phyloP scores from a whole-genome alignment of 2,113 vertebrate species.

The Boleophthalmus pectinirostris region DNA sequence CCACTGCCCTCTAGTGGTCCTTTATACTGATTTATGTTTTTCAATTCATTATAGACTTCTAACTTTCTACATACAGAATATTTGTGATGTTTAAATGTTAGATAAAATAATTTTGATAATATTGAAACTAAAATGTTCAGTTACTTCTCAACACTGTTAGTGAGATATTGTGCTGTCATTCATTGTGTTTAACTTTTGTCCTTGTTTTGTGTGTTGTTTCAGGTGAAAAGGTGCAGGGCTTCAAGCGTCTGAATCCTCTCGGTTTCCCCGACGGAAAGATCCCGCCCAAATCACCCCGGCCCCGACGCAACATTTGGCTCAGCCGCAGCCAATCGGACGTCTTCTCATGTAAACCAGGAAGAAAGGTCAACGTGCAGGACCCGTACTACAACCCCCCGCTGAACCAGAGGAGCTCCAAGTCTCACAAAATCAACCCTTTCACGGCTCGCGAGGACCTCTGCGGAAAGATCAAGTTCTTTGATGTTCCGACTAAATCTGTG shows the following conservation, averaged over 20 bases:
- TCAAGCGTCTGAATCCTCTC: slow-evolving; percentile 89
- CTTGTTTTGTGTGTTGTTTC: slow-evolving; percentile 18
- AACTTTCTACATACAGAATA: no score
- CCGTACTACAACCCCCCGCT: slow-evolving; percentile 85
- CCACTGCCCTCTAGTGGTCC: no score
- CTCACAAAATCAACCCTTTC: slow-evolving; percentile 92
- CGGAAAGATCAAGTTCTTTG: slow-evolving; percentile 94
- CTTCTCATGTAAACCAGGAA: slow-evolving; percentile 87
- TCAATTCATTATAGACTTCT: no score
- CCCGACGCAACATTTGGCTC: slow-evolving; percentile 90
- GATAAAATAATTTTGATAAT: no score
- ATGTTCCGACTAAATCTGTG: slow-evolving; percentile 94
- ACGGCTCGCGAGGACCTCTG: slow-evolving; percentile 93
- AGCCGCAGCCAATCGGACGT: slow-evolving; percentile 96
- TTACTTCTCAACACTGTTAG: no score
- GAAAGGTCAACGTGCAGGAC: slow-evolving; percentile 90
- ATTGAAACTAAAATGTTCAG: no score
- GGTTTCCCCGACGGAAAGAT: slow-evolving; percentile 86
- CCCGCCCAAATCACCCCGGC: slow-evolving; percentile 91
- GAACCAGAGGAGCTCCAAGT: slow-evolving; percentile 61
- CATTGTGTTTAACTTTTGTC: neutral
- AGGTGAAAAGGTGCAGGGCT: slow-evolving; percentile 85
- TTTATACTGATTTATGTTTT: no score
- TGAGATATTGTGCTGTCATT: no score
- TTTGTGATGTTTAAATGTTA: no score